Evolutionary conservation across 2,797 vertebrate genomes (phyloP).

Genomic region (Rhinichthys osculus): DNA sequence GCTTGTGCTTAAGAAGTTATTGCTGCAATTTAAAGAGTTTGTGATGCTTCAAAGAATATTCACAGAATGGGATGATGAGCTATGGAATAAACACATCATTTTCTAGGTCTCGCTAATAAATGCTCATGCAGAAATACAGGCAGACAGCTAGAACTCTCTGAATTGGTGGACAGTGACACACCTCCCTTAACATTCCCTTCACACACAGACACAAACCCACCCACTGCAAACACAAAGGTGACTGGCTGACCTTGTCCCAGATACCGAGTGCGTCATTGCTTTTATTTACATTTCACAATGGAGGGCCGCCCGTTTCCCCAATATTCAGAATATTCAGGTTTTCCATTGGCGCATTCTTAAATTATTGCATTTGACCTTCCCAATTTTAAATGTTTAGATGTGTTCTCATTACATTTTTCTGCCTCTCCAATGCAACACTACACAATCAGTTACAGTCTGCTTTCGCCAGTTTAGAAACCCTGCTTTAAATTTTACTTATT

Average conservation of each 20-base stretch:
- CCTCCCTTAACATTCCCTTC: conserved; percentile 48
- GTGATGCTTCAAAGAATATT: not conserved
- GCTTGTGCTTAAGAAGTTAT: conserved; percentile 12
- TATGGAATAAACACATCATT: not conserved
- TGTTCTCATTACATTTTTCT: not conserved
- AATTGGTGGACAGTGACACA: conserved; percentile 59
- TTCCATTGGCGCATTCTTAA: not conserved
- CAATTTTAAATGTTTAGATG: not conserved
- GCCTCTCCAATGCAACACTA: not conserved
- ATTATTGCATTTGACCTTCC: not conserved
- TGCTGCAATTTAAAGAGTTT: not conserved
- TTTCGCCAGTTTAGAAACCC: not conserved
- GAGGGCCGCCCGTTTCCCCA: not conserved
- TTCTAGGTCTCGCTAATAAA: not conserved
- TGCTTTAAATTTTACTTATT: no score
- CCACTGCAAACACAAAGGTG: conserved; percentile 28
- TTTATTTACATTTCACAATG: conserved; percentile 45
- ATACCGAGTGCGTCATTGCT: conserved; percentile 48
- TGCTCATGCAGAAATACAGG: not conserved
- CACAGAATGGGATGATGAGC: not conserved
- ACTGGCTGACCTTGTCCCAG: conserved; percentile 48
- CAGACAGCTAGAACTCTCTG: conserved; percentile 13
- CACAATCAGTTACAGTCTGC: not conserved
- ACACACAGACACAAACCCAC: conserved; percentile 40
- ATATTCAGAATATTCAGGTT: not conserved